Evolutionary conservation across 1,140 invertebrate species (phyloP).

Genomic region (Chelonus insularis): DNA sequence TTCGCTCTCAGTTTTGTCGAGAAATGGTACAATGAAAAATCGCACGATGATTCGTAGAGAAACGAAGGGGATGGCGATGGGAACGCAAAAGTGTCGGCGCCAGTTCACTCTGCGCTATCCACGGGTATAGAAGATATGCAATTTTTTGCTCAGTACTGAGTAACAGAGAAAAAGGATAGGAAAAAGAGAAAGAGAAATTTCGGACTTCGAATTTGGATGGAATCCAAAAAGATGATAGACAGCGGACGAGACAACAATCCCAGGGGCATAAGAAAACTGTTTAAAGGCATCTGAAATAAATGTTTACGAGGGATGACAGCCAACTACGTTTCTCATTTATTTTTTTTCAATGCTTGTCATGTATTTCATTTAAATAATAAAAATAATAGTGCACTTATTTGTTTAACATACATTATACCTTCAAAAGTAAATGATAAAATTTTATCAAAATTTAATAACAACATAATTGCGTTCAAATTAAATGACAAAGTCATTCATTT

Average conservation of each 20-base stretch:
- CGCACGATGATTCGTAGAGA: slow-evolving; percentile 11
- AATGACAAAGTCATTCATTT: too few species aligned
- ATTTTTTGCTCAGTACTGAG: slow-evolving; percentile 11
- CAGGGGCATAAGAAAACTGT: slow-evolving; percentile 21
- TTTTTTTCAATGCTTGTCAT: slow-evolving; percentile 3
- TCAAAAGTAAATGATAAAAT: too few species aligned
- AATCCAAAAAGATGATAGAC: slow-evolving; percentile 34
- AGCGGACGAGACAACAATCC: slow-evolving; percentile 29
- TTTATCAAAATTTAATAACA: too few species aligned
- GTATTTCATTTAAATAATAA: too few species aligned
- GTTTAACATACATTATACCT: too few species aligned
- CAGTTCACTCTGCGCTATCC: slow-evolving; percentile 28
- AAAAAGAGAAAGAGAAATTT: slow-evolving; percentile 20
- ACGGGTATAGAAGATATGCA: slow-evolving; percentile 18
- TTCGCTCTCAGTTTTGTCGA: neutral
- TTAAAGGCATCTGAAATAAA: slow-evolving; percentile 22
- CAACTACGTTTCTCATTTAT: slow-evolving; percentile 9
- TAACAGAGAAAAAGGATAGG: neutral
- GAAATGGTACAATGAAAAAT: slow-evolving; percentile 16
- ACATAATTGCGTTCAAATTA: too few species aligned
- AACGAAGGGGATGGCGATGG: neutral
- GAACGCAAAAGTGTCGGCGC: slow-evolving; percentile 27
- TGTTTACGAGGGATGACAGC: slow-evolving; percentile 24
- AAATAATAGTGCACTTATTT: too few species aligned
- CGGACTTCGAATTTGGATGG: slow-evolving; percentile 29